phyloP scores from a whole-genome alignment of 2,113 vertebrate genomes.

The Saguinus imperator region DNA sequence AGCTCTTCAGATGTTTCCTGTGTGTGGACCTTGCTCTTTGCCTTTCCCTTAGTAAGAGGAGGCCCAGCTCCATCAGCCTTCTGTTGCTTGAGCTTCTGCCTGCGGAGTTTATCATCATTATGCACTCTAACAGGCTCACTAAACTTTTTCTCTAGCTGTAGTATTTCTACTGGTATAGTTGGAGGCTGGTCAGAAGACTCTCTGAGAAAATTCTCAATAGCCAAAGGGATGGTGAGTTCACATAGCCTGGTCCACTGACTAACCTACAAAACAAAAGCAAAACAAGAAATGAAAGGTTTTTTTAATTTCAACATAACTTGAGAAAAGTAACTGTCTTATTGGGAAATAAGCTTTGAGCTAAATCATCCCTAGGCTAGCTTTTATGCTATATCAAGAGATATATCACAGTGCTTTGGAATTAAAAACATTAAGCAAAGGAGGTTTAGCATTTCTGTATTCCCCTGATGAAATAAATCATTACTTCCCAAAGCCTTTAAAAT shows the following conservation, averaged over 20 bases:
- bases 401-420: background rate
- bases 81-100: conserved; percentile 93
- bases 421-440: background rate
- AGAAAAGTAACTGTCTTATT: background rate
- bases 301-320: background rate
- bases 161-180: conserved; percentile 87
- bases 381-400: background rate
- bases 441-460: background rate
- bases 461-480: background rate
- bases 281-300: background rate
- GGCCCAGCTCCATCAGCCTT: conserved; percentile 20
- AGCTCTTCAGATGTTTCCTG: background rate
- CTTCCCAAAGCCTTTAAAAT: conserved; percentile 1
- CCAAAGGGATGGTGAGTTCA: conserved; percentile 93
- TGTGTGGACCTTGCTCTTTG: background rate
- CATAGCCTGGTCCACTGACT: conserved; percentile 98
- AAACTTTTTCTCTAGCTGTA: conserved; percentile 91
- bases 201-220: conserved; percentile 89
- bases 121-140: conserved; percentile 95
- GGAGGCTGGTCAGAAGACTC: conserved; percentile 73
- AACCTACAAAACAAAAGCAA: conserved; percentile 85
- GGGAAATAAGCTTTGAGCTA: background rate
- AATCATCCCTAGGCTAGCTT: background rate
- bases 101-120: conserved; percentile 97
- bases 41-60: background rate